phyloP scores from a whole-genome alignment of 2,113 vertebrate species.

The Vidua chalybeata region DNA sequence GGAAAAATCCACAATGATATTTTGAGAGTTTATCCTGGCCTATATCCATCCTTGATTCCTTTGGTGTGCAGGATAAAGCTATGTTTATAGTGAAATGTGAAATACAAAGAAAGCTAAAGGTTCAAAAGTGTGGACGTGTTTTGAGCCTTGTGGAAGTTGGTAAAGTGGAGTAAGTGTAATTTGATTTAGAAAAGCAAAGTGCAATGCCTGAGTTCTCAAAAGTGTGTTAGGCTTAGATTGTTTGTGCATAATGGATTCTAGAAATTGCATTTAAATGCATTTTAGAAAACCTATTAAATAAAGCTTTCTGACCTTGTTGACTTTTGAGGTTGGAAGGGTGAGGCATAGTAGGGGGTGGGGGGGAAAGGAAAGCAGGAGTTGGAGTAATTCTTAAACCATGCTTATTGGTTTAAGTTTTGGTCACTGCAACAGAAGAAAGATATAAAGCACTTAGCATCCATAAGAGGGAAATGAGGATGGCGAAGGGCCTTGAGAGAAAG shows the following conservation, averaged over 20 bases:
- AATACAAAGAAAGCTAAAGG: background rate
- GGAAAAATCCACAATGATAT: background rate
- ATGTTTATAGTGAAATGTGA: background rate
- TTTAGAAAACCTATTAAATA: background rate
- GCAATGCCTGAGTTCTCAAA: background rate
- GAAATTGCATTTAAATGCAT: background rate
- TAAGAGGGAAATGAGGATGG: background rate
- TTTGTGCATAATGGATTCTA: background rate
- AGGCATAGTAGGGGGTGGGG: background rate
- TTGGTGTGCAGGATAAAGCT: background rate
- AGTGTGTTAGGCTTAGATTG: background rate
- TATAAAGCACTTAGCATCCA: background rate
- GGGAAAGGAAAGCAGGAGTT: background rate
- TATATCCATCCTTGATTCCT: background rate
- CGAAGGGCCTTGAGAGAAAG: background rate
- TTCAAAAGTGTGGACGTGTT: background rate
- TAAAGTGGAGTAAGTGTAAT: background rate
- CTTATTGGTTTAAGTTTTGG: background rate
- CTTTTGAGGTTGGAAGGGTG: background rate
- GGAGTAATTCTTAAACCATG: background rate
- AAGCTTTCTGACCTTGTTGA: background rate
- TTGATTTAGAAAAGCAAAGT: conserved; percentile 2
- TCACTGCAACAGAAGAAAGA: background rate
- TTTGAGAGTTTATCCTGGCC: conserved; percentile 25
- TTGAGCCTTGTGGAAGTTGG: background rate